phyloP scores from a whole-genome alignment of 2,113 vertebrate species.

The Menura novaehollandiae region DNA sequence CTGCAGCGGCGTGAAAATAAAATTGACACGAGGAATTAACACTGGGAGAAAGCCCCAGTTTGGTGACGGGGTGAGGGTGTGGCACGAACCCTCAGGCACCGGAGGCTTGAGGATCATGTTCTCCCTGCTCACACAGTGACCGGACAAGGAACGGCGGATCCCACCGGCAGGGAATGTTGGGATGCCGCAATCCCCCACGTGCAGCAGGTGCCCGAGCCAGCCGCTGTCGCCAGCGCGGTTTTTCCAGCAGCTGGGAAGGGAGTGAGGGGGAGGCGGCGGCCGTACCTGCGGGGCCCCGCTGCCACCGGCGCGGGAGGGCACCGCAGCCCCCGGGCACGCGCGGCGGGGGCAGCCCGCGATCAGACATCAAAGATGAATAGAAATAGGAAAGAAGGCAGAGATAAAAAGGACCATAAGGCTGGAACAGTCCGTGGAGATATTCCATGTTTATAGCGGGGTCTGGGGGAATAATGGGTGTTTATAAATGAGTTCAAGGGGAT shows the following conservation, averaged over 20 bases:
- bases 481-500: slow-evolving; percentile 65
- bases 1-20: not conserved
- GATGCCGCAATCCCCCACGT: not conserved
- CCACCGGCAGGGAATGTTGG: not conserved
- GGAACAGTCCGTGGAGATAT: slow-evolving; percentile 11
- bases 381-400: slow-evolving; percentile 30
- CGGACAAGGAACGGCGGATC: not conserved
- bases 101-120: not conserved
- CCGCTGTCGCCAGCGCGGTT: not conserved
- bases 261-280: rapidly evolving
- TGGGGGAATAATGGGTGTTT: slow-evolving; percentile 57
- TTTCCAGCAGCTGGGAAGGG: not conserved
- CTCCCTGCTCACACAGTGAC: not conserved
- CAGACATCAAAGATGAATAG: slow-evolving; percentile 23
- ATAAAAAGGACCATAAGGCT: slow-evolving; percentile 47
- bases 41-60: not conserved
- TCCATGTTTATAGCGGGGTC: slow-evolving; percentile 40
- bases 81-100: not conserved
- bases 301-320: not conserved
- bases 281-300: not conserved
- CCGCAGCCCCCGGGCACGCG: not conserved
- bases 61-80: not conserved
- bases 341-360: not conserved
- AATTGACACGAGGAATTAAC: not conserved
- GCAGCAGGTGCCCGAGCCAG: not conserved